Evolutionary conservation across 2,113 vertebrate species (phyloP).

Genomic region (Cheirogaleus medius): DNA sequence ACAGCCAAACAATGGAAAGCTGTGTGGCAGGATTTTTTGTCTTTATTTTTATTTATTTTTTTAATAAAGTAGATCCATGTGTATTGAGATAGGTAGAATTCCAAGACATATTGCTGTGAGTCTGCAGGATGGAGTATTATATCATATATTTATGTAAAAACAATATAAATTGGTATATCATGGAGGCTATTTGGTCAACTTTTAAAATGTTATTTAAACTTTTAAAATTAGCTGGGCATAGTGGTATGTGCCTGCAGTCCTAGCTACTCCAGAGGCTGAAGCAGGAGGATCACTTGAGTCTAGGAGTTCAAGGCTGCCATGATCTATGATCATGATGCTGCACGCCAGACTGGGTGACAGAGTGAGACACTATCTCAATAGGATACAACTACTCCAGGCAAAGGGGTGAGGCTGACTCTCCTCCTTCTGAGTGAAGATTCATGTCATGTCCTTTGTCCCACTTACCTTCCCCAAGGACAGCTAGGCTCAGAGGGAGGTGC

Average conservation of each 20-base stretch:
- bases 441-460: background rate
- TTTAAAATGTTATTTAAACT: conserved; percentile 21
- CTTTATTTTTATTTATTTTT: background rate
- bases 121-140: background rate
- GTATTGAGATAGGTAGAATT: background rate
- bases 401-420: background rate
- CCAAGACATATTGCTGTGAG: background rate
- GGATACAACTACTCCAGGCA: background rate
- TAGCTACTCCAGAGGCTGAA: too few species aligned
- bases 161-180: background rate
- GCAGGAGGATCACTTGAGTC: too few species aligned
- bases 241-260: too few species aligned
- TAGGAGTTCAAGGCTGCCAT: too few species aligned
- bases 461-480: background rate
- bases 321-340: too few species aligned
- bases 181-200: background rate
- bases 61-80: background rate
- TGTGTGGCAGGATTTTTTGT: background rate
- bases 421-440: background rate
- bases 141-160: conserved; percentile 23
- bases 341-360: too few species aligned
- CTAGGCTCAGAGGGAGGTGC: background rate
- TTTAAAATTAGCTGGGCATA: background rate
- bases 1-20: background rate
- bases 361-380: background rate